Evolutionary conservation across 2,888 invertebrate species (phyloP).

Genomic region (Oligia strigilis): DNA sequence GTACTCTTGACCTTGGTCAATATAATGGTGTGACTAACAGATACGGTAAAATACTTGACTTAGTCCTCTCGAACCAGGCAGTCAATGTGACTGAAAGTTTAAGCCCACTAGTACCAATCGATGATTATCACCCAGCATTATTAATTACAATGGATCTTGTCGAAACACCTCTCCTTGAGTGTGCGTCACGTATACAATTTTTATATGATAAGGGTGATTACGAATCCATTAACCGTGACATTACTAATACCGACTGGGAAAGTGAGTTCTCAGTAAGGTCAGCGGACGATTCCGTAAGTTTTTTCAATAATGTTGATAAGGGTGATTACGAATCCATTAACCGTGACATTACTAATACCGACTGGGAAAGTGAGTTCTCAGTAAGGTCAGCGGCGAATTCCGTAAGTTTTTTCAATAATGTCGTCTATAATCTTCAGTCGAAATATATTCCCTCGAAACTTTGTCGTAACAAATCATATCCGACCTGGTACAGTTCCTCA

Average conservation of each 20-base stretch:
- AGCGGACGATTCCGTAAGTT: neutral
- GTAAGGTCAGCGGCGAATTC: no score
- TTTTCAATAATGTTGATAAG: neutral
- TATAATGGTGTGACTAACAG: constrained; percentile 13
- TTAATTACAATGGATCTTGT: constrained; percentile 7
- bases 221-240: constrained; percentile 1
- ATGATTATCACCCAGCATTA: constrained; percentile 12
- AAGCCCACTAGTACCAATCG: neutral
- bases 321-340: no score
- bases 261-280: constrained; percentile 1
- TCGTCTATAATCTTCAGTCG: neutral
- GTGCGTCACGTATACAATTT: neutral
- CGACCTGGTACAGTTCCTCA: constrained; percentile 25
- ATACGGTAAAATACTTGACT: no score
- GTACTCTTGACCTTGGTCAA: constrained; percentile 16
- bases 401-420: no score
- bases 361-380: no score
- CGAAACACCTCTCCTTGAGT: neutral
- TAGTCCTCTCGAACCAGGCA: constrained; percentile 18
- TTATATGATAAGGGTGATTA: constrained; percentile 5
- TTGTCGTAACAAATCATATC: constrained; percentile 12
- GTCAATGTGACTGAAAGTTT: neutral
- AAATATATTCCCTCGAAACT: constrained; percentile 24
- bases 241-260: neutral
- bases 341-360: no score